phyloP scores from a whole-genome alignment of 2,113 vertebrate genomes.

The Meleagris gallopavo region DNA sequence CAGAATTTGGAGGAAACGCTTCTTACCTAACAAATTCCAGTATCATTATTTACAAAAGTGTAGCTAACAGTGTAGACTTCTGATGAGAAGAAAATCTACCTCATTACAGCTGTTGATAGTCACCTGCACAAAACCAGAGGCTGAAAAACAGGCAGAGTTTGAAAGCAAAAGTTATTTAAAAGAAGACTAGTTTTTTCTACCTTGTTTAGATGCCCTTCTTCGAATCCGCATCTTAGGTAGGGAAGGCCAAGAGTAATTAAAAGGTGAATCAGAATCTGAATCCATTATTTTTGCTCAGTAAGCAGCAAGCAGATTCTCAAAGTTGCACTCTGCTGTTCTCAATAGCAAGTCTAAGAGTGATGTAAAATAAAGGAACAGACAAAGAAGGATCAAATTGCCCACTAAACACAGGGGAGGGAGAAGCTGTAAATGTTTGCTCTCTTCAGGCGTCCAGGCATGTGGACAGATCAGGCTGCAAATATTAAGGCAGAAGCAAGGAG shows the following conservation, averaged over 20 bases:
- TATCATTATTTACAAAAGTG: not conserved
- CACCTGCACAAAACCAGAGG: slow-evolving; percentile 3
- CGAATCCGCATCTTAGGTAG: slow-evolving; percentile 97
- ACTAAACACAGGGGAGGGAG: slow-evolving; percentile 76
- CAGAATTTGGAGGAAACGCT: not conserved
- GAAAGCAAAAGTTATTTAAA: slow-evolving; percentile 10
- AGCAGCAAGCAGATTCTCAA: slow-evolving; percentile 27
- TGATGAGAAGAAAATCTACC: not conserved
- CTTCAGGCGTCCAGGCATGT: slow-evolving; percentile 80
- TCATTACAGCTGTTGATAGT: not conserved
- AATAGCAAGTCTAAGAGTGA: slow-evolving; percentile 70
- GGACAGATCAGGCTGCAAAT: slow-evolving; percentile 80
- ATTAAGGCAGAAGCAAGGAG: slow-evolving; percentile 74
- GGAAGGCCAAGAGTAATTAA: slow-evolving; percentile 99
- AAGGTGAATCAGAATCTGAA: slow-evolving; percentile 97
- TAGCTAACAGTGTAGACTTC: not conserved
- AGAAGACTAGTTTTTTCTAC: slow-evolving; percentile 77
- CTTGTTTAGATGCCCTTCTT: slow-evolving; percentile 88
- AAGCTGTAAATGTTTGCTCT: slow-evolving; percentile 80
- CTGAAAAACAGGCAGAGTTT: slow-evolving; percentile 6
- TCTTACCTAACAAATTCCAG: not conserved
- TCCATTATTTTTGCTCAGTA: slow-evolving; percentile 85
- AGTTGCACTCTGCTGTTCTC: slow-evolving; percentile 53
- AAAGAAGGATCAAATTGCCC: slow-evolving; percentile 79
- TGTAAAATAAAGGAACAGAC: slow-evolving; percentile 78